Conservation (phyloP, 37 sponge, comb jelly and placozoan genomes). For the Spongilla lacustris region DNA sequence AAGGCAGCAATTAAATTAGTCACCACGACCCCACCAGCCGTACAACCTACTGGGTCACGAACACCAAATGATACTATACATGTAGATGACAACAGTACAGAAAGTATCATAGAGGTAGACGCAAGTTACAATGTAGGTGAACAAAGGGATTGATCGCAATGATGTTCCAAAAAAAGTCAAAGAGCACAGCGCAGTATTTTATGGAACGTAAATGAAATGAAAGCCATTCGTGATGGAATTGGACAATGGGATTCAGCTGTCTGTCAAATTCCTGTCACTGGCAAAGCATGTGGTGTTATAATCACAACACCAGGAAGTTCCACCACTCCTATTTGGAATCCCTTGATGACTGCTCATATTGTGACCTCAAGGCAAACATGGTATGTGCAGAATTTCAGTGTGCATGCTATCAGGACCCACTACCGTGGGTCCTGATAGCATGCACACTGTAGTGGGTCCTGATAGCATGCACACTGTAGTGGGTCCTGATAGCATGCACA, state of each 20-base stretch:
- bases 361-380: constrained; percentile 1
- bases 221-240: neutral
- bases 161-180: neutral
- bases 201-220: neutral
- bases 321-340: neutral
- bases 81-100: neutral
- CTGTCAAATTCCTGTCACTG: neutral
- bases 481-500: no score
- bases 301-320: neutral
- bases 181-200: neutral
- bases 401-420: no score
- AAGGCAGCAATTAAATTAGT: neutral
- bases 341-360: neutral
- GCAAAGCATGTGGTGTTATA: constrained; percentile 1
- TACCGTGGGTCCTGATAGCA: no score
- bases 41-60: neutral
- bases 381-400: neutral
- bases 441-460: no score
- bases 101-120: neutral
- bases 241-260: neutral
- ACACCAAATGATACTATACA: neutral
- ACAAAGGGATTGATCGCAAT: neutral
- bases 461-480: no score
- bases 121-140: no score
- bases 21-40: neutral